Conservation (phyloP, 1,140 invertebrate species). For the Propsilocerus akamusi region DNA sequence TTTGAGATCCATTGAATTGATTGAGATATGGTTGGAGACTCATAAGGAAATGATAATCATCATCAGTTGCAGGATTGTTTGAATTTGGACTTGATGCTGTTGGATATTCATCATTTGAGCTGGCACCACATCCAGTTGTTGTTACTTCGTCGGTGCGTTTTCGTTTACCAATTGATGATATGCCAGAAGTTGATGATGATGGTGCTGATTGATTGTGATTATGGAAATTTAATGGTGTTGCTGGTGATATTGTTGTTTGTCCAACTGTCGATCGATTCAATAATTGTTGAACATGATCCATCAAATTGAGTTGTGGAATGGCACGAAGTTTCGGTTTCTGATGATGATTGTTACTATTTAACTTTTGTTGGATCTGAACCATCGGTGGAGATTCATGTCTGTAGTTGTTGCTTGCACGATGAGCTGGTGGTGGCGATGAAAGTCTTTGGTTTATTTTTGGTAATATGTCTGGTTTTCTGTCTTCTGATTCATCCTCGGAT, state of each 20-base stretch:
- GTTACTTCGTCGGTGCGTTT: conserved; percentile 8
- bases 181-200: conserved; percentile 19
- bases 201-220: conserved; percentile 17
- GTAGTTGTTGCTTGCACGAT: too few species aligned
- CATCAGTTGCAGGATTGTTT: conserved; percentile 13
- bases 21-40: conserved; percentile 24
- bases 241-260: conserved; percentile 10
- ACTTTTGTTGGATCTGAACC: conserved; percentile 4
- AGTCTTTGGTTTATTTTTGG: conserved; percentile 12
- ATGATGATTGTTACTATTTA: conserved; percentile 14
- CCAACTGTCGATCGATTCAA: background rate
- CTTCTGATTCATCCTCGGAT: conserved; percentile 10
- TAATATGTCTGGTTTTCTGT: conserved; percentile 17
- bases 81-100: background rate
- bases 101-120: conserved; percentile 1
- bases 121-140: background rate
- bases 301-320: background rate
- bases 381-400: background rate
- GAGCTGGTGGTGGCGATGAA: conserved; percentile 12
- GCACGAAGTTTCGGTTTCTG: conserved; percentile 8
- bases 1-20: conserved; percentile 20
- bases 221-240: conserved; percentile 6
- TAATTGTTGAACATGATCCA: background rate
- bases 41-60: conserved; percentile 23
- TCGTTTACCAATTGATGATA: conserved; percentile 17